Percentiles rank a stretch among this genome's conserved stretches.
Conservation (phyloP, 2,113 vertebrate species). For the Eptesicus fuscus region DNA sequence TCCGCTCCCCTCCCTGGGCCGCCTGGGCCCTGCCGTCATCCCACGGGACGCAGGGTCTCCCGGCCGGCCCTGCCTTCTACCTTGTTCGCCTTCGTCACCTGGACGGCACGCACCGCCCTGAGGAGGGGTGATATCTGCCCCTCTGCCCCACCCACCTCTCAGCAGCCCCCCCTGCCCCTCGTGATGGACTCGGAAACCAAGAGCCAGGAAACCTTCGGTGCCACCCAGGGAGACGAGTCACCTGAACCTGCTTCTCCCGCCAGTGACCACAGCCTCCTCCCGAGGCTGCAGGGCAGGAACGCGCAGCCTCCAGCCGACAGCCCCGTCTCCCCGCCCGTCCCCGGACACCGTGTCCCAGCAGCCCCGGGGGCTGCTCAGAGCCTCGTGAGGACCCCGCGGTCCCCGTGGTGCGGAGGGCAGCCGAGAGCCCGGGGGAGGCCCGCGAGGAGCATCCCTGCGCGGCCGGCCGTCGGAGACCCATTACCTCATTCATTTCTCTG, state of each 20-base stretch:
- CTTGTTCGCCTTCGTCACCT: rapidly evolving
- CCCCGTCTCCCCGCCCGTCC: background rate
- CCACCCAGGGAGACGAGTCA: background rate
- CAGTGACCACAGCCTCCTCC: too few relatives aligned
- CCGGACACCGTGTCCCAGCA: background rate
- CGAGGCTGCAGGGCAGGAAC: too few relatives aligned
- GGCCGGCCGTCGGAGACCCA: conserved; percentile 89
- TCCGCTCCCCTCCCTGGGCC: rapidly evolving
- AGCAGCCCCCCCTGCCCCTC: background rate
- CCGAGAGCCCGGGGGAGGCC: conserved; percentile 80
- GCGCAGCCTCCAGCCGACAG: rapidly evolving
- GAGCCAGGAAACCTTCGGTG: background rate
- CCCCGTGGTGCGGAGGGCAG: background rate
- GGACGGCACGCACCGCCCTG: rapidly evolving
- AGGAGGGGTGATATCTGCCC: background rate
- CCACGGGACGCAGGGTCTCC: background rate
- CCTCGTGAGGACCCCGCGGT: background rate
- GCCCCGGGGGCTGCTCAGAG: background rate
- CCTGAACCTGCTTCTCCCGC: background rate
- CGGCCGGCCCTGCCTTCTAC: background rate
- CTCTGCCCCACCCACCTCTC: background rate
- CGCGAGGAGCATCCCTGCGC: conserved; percentile 88
- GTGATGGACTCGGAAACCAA: background rate
- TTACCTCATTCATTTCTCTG: conserved; percentile 96
- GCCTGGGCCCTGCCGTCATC: background rate